Conservation (phyloP, 1,140 invertebrate species). For the Chymomyza costata region DNA sequence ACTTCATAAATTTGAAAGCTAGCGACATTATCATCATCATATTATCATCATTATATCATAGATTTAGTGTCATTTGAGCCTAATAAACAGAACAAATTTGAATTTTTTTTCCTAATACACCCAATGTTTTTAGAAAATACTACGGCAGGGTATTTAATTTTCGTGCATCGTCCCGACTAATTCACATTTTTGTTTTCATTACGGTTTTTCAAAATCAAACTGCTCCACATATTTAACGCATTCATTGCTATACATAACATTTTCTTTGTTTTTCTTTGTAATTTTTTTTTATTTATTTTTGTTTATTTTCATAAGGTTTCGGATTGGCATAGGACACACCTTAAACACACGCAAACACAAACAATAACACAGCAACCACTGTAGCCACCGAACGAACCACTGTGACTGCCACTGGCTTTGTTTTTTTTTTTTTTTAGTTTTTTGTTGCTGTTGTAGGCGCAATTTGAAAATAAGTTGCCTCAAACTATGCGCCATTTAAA, state of each 20-base stretch:
- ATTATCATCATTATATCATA: too few species aligned
- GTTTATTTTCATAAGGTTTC: slow-evolving; percentile 64
- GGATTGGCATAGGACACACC: slow-evolving; percentile 52
- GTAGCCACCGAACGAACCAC: slow-evolving; percentile 60
- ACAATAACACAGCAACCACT: slow-evolving; percentile 50
- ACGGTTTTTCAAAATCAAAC: slow-evolving; percentile 58
- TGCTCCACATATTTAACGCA: slow-evolving; percentile 72
- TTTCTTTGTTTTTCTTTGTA: slow-evolving; percentile 15
- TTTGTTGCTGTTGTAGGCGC: too few species aligned
- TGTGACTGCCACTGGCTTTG: slow-evolving; percentile 20
- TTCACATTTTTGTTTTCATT: slow-evolving; percentile 68
- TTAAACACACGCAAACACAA: slow-evolving; percentile 31
- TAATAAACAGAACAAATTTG: too few species aligned
- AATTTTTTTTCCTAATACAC: too few species aligned
- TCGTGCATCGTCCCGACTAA: too few species aligned
- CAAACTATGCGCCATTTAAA: slow-evolving; percentile 64
- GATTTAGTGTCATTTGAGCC: too few species aligned
- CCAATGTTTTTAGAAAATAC: too few species aligned
- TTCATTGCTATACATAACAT: slow-evolving; percentile 34
- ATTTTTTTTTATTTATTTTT: slow-evolving; percentile 31
- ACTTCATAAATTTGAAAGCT: too few species aligned
- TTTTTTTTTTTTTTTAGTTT: too few species aligned
- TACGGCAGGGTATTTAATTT: background rate
- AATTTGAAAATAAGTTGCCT: slow-evolving; percentile 2
- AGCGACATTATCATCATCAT: too few species aligned